Evolutionary conservation across 2,113 vertebrate species (phyloP).

Genomic region (Sterrhoptilus dennistouni): DNA sequence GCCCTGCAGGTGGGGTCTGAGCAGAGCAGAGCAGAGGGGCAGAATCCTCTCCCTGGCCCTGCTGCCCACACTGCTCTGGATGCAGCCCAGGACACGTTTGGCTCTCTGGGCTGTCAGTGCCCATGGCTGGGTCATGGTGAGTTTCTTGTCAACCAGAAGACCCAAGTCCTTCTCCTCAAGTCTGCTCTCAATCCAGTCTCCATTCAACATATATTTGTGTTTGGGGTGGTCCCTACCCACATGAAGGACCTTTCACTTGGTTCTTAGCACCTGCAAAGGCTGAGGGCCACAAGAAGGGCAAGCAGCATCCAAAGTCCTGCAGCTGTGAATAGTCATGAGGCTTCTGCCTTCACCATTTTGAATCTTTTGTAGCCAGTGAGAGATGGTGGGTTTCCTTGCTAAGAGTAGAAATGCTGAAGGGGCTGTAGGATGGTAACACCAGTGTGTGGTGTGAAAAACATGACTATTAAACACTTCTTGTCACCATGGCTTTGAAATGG

Average conservation of each 20-base stretch:
- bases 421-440: not conserved
- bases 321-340: accelerated
- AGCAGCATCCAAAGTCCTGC: too few species aligned
- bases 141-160: not conserved
- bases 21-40: not conserved
- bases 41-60: not conserved
- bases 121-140: too few species aligned
- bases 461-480: accelerated
- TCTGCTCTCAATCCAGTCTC: not conserved
- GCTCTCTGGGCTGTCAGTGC: not conserved
- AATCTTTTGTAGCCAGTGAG: not conserved
- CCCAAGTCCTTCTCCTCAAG: not conserved
- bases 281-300: accelerated
- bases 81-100: accelerated
- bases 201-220: not conserved
- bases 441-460: accelerated
- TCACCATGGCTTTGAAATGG: not conserved
- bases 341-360: not conserved
- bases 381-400: not conserved
- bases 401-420: not conserved
- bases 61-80: not conserved
- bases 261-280: not conserved
- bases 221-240: not conserved
- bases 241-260: not conserved
- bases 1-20: not conserved